Evolutionary conservation across 2,113 vertebrate species (phyloP), one percentile per base, ranked within the genome.

Genomic region (Lepisosteus oculatus): DNA sequence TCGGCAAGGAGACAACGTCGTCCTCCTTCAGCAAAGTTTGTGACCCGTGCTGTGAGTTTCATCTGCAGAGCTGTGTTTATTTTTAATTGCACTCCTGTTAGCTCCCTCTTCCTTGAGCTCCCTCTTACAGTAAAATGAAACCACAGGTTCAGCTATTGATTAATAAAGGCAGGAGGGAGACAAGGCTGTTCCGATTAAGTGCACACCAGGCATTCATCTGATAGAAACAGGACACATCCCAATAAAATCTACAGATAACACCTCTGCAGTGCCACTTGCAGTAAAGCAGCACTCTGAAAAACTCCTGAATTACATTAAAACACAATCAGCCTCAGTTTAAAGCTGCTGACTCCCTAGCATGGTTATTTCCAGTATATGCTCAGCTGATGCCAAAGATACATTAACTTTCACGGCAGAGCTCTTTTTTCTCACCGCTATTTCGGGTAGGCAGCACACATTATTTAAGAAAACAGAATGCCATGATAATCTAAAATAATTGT

Each of bases 41-140:
- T 78, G 78, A 80, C 76, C 78, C 57, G 17, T 72, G 68, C 65
- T 68, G 75, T 43, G 72, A 64, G 70, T 76, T 75, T 76, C 74
- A 69, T 71, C 74, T 74, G 68, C 66, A 42, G 72, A 70, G 76
- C 72, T 68, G 44, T 67, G 77, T 77, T 55, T 61, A 67, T 73
- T 74, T 77, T 67, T 74, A 77, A 79, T 77, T 72, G 75, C 62
- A 14, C 55, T 55, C 65, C 14, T 13, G 43, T 51, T 44, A 3
- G 8, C 47, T 13, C 12, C 47, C 70, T 17, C 73, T 70, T 71
- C 59, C 64, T 70, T 66, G 15, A 7, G 15, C 72, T 42, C 64
- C 47, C 67, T 45, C 65, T 12, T 55, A 59, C 43, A 74, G 64
- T 67, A 44, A 76, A 73, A 77, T n/a, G 14, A 66, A 71, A 69